Conservation (phyloP, 2,888 invertebrate genomes). For the Yponomeuta cagnagella region DNA sequence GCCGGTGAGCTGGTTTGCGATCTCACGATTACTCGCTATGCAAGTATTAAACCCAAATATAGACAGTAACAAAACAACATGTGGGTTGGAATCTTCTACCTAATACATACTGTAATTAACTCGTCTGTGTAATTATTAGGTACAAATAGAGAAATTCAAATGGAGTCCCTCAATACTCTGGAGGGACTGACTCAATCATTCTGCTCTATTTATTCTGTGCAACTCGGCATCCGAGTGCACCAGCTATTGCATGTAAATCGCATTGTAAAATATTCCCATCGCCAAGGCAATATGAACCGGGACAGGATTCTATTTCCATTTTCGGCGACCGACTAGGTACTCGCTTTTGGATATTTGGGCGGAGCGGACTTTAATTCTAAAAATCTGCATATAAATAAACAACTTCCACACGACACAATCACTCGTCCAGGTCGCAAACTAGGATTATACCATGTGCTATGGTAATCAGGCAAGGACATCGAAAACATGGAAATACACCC, state of each 20-base stretch:
- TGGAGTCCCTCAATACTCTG: background rate
- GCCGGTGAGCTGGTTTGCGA: too few species aligned
- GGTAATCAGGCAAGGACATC: too few species aligned
- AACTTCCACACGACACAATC: too few species aligned
- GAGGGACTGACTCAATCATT: background rate
- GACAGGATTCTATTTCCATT: background rate
- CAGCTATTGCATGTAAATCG: background rate
- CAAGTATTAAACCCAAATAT: too few species aligned
- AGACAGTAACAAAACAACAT: too few species aligned
- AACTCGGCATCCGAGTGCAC: background rate
- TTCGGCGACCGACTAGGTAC: background rate
- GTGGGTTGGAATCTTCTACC: too few species aligned
- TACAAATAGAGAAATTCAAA: background rate
- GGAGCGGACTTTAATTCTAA: background rate
- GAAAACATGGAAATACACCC: too few species aligned
- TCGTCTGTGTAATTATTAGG: too few species aligned
- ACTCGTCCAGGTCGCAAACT: too few species aligned
- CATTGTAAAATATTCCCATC: background rate
- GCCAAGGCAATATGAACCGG: background rate
- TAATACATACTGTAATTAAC: too few species aligned
- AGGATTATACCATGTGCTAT: too few species aligned
- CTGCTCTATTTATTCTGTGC: background rate
- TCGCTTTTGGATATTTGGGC: background rate
- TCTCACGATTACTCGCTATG: too few species aligned
- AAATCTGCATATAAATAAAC: background rate